Evolutionary conservation across 2,797 vertebrate species (phyloP).

Genomic region (Coreius guichenoti): DNA sequence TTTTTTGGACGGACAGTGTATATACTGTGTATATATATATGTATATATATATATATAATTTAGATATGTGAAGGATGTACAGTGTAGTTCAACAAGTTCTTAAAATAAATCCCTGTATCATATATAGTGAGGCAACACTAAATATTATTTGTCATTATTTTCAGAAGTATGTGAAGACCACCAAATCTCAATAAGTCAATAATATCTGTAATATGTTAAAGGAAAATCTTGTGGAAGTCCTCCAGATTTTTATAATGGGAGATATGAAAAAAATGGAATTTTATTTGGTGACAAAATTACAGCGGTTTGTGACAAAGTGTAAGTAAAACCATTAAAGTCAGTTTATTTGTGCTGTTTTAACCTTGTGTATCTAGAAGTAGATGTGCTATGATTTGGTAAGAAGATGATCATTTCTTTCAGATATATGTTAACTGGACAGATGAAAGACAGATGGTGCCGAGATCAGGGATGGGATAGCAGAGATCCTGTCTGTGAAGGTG

Average conservation of each 20-base stretch:
- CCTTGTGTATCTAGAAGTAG: neutral
- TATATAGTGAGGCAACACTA: neutral
- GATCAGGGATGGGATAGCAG: conserved; percentile 36
- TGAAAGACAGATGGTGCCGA: neutral
- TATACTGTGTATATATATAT: no score
- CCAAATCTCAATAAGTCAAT: neutral
- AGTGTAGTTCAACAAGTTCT: neutral
- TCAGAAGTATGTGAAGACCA: neutral
- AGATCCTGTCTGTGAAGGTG: conserved; percentile 53
- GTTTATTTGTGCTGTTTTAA: neutral
- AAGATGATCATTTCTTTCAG: conserved; percentile 6
- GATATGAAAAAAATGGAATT: neutral
- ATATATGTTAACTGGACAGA: neutral
- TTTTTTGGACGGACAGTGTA: no score
- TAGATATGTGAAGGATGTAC: neutral
- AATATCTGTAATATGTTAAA: neutral
- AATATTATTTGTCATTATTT: neutral
- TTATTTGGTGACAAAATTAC: conserved; percentile 35
- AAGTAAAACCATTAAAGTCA: neutral
- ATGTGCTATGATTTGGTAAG: neutral
- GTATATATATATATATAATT: no score
- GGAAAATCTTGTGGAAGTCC: conserved; percentile 33
- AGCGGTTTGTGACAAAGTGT: conserved; percentile 44
- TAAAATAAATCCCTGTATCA: neutral
- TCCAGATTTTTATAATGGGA: conserved; percentile 19